phyloP scores from a whole-genome alignment of 2,797 vertebrate species.

The Sitta carolinensis region DNA sequence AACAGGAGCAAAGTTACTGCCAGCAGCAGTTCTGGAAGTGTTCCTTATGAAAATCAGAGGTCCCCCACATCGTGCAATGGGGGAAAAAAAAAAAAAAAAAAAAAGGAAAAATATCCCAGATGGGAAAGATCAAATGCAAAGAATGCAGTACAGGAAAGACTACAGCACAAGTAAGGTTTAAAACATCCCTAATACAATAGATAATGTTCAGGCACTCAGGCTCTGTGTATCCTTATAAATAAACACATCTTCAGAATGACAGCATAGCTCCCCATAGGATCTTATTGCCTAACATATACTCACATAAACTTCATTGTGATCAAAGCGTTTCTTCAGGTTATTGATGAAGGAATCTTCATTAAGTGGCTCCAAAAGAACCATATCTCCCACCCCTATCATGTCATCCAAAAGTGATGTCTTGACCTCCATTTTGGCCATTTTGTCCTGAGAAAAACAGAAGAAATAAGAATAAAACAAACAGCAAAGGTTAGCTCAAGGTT shows the following conservation, averaged over 20 bases:
- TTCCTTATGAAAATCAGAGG: not conserved
- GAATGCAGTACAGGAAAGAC: not conserved
- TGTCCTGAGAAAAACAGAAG: slow-evolving; percentile 44
- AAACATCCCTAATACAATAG: not conserved
- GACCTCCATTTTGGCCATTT: slow-evolving; percentile 94
- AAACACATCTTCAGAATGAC: not conserved
- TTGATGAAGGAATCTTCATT: slow-evolving; percentile 90
- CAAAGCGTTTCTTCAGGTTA: slow-evolving; percentile 93
- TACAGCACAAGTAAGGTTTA: not conserved
- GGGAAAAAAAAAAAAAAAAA: not conserved
- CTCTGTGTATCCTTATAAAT: not conserved
- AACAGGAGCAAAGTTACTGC: not conserved
- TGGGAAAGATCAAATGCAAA: not conserved
- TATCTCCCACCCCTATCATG: slow-evolving; percentile 98
- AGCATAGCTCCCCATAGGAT: not conserved
- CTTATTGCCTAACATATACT: slow-evolving; percentile 67
- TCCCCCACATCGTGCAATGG: fast-evolving
- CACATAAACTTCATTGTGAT: slow-evolving; percentile 95
- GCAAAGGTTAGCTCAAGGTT: not conserved
- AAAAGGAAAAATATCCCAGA: not conserved
- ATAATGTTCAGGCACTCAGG: not conserved
- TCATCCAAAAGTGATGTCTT: slow-evolving; percentile 97
- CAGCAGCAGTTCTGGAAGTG: not conserved
- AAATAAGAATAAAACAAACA: not conserved
- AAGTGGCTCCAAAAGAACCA: slow-evolving; percentile 96